These are phyloP conservation scores for Podocnemis expansa DNA, from an alignment of 2,113 vertebrate species.

Conservation along the genomic window DNA sequence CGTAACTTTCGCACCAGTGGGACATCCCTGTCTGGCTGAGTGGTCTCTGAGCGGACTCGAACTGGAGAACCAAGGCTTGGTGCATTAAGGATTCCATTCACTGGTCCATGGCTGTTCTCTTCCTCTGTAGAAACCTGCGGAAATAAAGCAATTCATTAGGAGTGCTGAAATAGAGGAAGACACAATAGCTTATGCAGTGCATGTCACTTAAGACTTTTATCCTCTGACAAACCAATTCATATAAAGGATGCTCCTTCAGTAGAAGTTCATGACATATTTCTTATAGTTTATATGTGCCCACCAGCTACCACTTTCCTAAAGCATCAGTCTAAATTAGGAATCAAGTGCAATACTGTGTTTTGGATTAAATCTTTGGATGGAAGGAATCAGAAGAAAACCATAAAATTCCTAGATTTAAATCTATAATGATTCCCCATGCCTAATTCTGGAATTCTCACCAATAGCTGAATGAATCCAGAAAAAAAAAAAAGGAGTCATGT, in stretches of 20 bases:
- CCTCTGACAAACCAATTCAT: neutral
- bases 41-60: constrained; percentile 88
- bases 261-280: neutral
- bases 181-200: neutral
- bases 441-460: constrained; percentile 1
- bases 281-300: neutral
- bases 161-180: neutral
- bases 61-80: constrained; percentile 91
- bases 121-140: constrained; percentile 88
- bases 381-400: neutral
- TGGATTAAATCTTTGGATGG: neutral
- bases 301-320: neutral
- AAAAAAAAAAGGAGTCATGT: too few species aligned
- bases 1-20: constrained; percentile 92
- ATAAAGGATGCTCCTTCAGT: neutral
- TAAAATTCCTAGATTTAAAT: neutral
- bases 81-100: constrained; percentile 84
- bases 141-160: constrained; percentile 11
- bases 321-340: neutral
- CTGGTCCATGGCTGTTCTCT: constrained; percentile 89
- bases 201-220: neutral
- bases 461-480: neutral
- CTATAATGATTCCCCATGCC: neutral
- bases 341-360: neutral
- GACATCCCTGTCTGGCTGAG: constrained; percentile 86